These are phyloP conservation scores for Hydra vulgaris DNA, from an alignment of 30 jellyfish, hydroid and myxozoan genomes.

Conservation along the genomic window DNA sequence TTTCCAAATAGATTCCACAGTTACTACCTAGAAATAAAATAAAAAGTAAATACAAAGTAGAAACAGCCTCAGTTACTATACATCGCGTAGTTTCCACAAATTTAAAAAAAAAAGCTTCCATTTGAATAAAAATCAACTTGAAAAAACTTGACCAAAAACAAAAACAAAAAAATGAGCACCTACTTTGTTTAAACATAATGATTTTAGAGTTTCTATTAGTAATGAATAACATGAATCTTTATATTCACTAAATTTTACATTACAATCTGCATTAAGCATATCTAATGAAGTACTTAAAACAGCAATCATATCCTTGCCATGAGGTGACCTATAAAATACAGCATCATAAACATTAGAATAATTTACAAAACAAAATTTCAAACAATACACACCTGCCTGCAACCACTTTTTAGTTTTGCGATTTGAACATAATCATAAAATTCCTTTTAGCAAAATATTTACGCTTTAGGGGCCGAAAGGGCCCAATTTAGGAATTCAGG, in stretches of 20 bases:
- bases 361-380: too few relatives aligned
- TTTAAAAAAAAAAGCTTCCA: too few relatives aligned
- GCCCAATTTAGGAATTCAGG: too few relatives aligned
- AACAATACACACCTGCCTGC: too few relatives aligned
- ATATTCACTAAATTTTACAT: background rate
- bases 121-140: too few relatives aligned
- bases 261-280: constrained; percentile 12
- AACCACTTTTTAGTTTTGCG: too few relatives aligned
- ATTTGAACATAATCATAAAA: background rate
- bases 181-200: background rate
- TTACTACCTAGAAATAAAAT: constrained; percentile 28
- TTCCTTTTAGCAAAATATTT: too few relatives aligned
- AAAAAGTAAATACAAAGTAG: constrained; percentile 1
- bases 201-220: background rate
- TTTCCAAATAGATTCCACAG: constrained; percentile 55
- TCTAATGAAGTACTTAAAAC: constrained; percentile 17
- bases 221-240: background rate
- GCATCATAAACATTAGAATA: background rate
- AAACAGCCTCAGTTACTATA: too few relatives aligned
- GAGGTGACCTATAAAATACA: constrained; percentile 24
- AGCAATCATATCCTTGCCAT: constrained; percentile 47
- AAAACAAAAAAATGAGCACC: background rate
- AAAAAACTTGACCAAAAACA: background rate
- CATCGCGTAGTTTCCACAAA: too few relatives aligned
- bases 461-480: too few relatives aligned